Evolutionary conservation across 2,888 invertebrate genomes (phyloP), one percentile per base, ranked within the genome.

Genomic region (Helicoverpa assulta): DNA sequence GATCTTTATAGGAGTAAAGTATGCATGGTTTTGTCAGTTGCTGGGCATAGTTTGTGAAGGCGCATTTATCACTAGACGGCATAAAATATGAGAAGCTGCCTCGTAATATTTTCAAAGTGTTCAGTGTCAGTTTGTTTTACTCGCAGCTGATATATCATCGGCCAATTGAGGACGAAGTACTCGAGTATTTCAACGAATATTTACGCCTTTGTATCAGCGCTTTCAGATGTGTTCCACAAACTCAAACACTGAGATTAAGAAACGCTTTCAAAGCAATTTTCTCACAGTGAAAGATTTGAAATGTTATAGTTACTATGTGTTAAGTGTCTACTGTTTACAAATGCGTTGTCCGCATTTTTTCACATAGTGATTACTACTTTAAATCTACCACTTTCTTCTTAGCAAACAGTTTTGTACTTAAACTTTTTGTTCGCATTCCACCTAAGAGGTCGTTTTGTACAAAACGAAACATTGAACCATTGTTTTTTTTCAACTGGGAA

Each of bases 401-500:
- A 19, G 72, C 70, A 76, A 75, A 71, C 75, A 73, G 58, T 82
- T 83, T 70, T 66, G 63, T 78, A 62, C 72, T 65, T 55, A 77
- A 21, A 50, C 75, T 78, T 78, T 80, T 80, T 78, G 82, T 80
- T 76, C 79, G 83, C 84, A 87, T 87, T 87, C 81, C 80, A 60
- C 63, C 59, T 69, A 43, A 80, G 81, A 86, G 87, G 86, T 85
- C 88, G 80, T 80, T 85, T 80, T 73, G 76, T 76, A 73, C 69
- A 78, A 75, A 66, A 72, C 53, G 62, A 77, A 70, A 71, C 70
- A 55, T 72, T 61, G 52, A 69, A 40, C 81, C 68, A 80, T 85
- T 88, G 78, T 83, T 85, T 87, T 87, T 86, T 85, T 80, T 77
- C 81, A 83, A 86, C 70, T 58, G 70, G 56, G 66, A 76, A 72